Evolutionary conservation across 2,888 invertebrate genomes (phyloP).

Genomic region (Drosophila paucipuncta): DNA sequence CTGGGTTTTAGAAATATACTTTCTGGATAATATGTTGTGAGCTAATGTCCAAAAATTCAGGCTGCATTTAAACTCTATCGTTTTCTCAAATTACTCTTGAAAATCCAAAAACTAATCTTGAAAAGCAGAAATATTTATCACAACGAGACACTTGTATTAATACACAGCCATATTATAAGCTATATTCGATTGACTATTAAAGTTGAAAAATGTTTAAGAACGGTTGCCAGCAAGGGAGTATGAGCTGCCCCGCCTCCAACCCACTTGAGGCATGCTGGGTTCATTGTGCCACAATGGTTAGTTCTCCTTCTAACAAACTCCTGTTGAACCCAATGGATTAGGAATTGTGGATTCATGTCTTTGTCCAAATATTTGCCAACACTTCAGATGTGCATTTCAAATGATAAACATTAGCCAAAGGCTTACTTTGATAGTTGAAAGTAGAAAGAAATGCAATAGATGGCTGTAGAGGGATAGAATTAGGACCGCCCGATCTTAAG

Average conservation of each 20-base stretch:
- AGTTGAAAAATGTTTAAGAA: neutral
- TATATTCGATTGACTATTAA: neutral
- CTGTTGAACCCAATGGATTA: neutral
- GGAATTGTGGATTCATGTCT: neutral
- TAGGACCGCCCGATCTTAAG: constrained; percentile 17
- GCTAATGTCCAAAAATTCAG: neutral
- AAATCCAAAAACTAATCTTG: neutral
- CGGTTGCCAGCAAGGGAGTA: neutral
- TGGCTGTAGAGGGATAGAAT: neutral
- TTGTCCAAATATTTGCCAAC: neutral
- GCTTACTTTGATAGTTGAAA: neutral
- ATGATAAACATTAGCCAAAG: neutral
- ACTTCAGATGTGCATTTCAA: neutral
- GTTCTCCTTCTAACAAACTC: neutral
- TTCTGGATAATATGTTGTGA: neutral
- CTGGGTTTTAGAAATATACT: neutral
- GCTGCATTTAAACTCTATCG: neutral
- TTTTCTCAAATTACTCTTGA: neutral
- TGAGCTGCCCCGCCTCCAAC: neutral
- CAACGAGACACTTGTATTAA: neutral
- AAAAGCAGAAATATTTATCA: neutral
- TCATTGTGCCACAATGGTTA: neutral
- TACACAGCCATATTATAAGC: neutral
- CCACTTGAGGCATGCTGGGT: neutral
- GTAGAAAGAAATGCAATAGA: too few relatives aligned